Conservation (phyloP, 2,888 invertebrate species). For the Ecliptopera silaceata region DNA sequence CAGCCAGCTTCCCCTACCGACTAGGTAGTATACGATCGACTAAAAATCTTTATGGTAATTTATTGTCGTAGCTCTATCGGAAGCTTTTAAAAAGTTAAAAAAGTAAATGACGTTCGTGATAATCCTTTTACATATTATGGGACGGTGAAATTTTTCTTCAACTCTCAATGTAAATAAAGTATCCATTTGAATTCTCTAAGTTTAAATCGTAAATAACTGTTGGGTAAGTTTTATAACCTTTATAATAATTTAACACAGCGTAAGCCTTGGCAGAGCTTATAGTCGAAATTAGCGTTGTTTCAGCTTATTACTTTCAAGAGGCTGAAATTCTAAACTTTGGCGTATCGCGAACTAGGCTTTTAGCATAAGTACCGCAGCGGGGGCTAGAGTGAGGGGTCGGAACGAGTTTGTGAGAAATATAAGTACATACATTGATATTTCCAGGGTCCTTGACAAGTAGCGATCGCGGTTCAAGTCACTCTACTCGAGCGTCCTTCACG, state of each 20-base stretch:
- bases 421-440: conserved; percentile 58
- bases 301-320: conserved; percentile 38
- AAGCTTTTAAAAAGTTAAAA: background rate
- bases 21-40: conserved; percentile 46
- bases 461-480: conserved; percentile 59
- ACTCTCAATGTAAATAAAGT: no score
- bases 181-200: no score
- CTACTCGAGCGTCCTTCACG: conserved; percentile 58
- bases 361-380: conserved; percentile 44
- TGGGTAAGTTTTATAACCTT: background rate
- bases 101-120: background rate
- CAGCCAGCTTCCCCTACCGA: conserved; percentile 60
- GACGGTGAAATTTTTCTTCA: no score
- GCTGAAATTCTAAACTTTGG: conserved; percentile 43
- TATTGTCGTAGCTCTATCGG: conserved; percentile 33
- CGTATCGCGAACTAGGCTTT: conserved; percentile 47
- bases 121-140: background rate
- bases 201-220: background rate
- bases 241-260: conserved; percentile 10
- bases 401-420: conserved; percentile 47
- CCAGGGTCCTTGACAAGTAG: conserved; percentile 54
- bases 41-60: conserved; percentile 50
- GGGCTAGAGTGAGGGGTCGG: conserved; percentile 36
- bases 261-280: conserved; percentile 6
- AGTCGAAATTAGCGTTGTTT: conserved; percentile 39